Base-by-base conservation (phyloP, 1,140 invertebrate species). In the Lordiphosa mommai region DNA sequence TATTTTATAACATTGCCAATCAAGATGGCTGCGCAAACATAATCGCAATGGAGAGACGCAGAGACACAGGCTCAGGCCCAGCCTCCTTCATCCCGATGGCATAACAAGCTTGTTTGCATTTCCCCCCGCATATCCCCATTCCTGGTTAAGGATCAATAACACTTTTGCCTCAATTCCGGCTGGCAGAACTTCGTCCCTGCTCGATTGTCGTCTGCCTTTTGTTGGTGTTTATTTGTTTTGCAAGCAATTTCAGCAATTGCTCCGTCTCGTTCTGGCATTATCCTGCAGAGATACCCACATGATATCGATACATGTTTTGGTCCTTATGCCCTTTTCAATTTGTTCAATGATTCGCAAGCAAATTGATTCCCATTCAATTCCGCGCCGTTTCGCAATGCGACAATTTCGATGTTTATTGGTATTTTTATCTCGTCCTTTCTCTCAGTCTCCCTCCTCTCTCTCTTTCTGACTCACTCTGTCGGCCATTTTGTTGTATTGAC, bases 1-100 rank as follows among this genome's bases (percentile, higher is more conserved):
- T 87, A 87, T 87, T 87, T 87, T 87, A 87, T 87, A 87, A 86
- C 79, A 87, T 87, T 87, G 85, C 79, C 85, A 87, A 87, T 87
- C 65, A 63, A 68, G 59, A 68, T 68, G 40, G 40, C 40, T 43
- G 40, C 40, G 40, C 85, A 87, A 87, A 87, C 85, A 87, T 87
- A 87, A 87, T 87, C 85, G 76, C 77, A 64, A 50, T 56, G 60
- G 59, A 43, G 47, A 48, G 57, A 52, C 67, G 38, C 51, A 43
- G 55, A 63, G 60, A 53, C 57, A 69, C 34, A 48, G 52, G 55
- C 53, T 23, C 20, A 5, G 20, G 20, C 20, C 20, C 20, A 6
- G 20, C 20, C 20, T 4, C 36, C 61, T 52, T 48, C 46, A 64
- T 43, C 53, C 49, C 34, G 16, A 43, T 55, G 60, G 50, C 49